Conservation (phyloP, 2,113 vertebrate genomes). For the Clarias gariepinus region DNA sequence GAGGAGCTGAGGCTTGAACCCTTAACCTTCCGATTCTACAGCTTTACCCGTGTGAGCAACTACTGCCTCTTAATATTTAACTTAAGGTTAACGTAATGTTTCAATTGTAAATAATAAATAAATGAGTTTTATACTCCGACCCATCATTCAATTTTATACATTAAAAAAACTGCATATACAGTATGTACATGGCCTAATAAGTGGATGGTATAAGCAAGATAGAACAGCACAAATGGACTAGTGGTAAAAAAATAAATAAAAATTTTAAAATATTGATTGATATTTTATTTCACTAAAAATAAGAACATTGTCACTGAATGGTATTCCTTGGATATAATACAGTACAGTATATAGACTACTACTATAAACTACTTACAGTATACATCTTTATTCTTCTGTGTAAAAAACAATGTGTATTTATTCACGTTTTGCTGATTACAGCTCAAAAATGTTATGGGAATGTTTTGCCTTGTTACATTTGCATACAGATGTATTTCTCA, state of each 20-base stretch:
- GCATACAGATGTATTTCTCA: slow-evolving; percentile 18
- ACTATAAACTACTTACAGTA: no score
- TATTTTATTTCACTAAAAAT: not conserved
- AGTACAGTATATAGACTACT: not conserved
- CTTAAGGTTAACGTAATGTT: no score
- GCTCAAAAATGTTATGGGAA: not conserved
- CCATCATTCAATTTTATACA: no score
- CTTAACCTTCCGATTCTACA: no score
- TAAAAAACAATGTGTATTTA: not conserved
- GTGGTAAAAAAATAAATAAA: not conserved
- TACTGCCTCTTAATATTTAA: no score
- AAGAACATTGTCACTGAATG: not conserved
- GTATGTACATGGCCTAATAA: not conserved
- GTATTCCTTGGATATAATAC: not conserved
- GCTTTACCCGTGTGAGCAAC: no score
- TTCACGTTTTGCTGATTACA: not conserved
- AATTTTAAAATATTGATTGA: no score
- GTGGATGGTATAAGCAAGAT: not conserved
- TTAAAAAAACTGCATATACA: no score
- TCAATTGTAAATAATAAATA: no score
- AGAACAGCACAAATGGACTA: not conserved
- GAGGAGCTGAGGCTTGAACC: no score
- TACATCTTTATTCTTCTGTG: not conserved
- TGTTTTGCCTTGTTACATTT: not conserved
- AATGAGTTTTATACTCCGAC: no score